These are phyloP conservation scores for Quadriops clusia DNA, from an alignment of 2,888 invertebrate species.

Conservation along the genomic window DNA sequence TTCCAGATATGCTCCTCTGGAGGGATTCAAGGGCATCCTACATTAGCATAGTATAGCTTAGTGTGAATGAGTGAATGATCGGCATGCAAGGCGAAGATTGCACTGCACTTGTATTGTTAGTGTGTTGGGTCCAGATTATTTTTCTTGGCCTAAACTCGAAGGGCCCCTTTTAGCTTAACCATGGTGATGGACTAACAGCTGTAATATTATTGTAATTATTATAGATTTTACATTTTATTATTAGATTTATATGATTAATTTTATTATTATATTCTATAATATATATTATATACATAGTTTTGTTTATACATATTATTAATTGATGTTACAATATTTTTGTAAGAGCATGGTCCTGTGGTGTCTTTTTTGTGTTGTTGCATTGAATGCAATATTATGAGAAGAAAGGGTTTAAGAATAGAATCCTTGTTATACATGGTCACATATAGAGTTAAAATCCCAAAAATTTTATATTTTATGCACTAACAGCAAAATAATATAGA, in stretches of 20 bases:
- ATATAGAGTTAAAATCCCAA: too few relatives aligned
- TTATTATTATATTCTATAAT: slow-evolving; percentile 23
- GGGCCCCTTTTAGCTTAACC: slow-evolving; percentile 31
- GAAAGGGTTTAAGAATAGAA: too few relatives aligned
- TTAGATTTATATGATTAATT: slow-evolving; percentile 25
- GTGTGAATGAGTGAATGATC: slow-evolving; percentile 8
- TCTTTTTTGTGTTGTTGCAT: slow-evolving; percentile 27
- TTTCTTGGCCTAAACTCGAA: slow-evolving; percentile 11
- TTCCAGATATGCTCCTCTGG: slow-evolving; percentile 40
- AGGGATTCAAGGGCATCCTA: slow-evolving; percentile 41
- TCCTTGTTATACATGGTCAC: too few relatives aligned
- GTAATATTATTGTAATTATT: slow-evolving; percentile 34
- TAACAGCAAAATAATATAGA: too few relatives aligned
- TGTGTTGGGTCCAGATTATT: slow-evolving; percentile 12
- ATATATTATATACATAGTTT: slow-evolving; percentile 12
- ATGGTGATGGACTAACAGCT: slow-evolving; percentile 38
- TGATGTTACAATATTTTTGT: slow-evolving; percentile 24
- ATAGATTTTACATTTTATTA: slow-evolving; percentile 19
- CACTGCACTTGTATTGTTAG: slow-evolving; percentile 18
- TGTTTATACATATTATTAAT: slow-evolving; percentile 20
- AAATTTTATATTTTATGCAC: too few relatives aligned
- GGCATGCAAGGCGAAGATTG: slow-evolving; percentile 10
- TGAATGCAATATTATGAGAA: too few relatives aligned
- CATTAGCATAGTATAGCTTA: slow-evolving; percentile 25
- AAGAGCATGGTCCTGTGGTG: slow-evolving; percentile 35